Evolutionary conservation across 1,140 invertebrate genomes (phyloP).

Genomic region (Tetramorium alpestre): DNA sequence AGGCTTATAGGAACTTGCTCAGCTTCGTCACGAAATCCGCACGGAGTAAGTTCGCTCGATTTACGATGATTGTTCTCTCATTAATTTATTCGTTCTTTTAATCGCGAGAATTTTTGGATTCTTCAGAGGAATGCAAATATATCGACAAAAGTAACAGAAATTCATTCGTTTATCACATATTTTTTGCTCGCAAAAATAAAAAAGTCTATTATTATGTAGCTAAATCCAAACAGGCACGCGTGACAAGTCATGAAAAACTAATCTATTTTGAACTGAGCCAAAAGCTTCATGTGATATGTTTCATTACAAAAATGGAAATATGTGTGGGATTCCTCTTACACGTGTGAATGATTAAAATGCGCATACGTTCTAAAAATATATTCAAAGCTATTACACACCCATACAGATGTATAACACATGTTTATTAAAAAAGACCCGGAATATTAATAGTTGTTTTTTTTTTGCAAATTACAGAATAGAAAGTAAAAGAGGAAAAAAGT

Average conservation of each 20-base stretch:
- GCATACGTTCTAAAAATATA: neutral
- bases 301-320: neutral
- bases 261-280: neutral
- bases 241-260: neutral
- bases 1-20: constrained; percentile 89
- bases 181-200: neutral
- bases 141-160: neutral
- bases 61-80: neutral
- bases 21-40: constrained; percentile 88
- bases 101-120: neutral
- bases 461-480: neutral
- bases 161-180: neutral
- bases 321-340: neutral
- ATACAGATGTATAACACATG: neutral
- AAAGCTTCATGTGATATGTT: neutral
- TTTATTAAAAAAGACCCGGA: neutral
- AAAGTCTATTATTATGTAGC: neutral
- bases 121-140: neutral
- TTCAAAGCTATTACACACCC: neutral
- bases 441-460: neutral
- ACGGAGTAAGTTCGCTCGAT: constrained; percentile 90
- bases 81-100: neutral
- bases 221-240: neutral
- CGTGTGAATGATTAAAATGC: constrained; percentile 1
- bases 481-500: neutral